A percentile compares a stretch with the other conserved stretches of the same genome.
These are phyloP conservation scores for Druon quercuslanigerum DNA, from an alignment of 1,140 invertebrate genomes.

Conservation along the genomic window DNA sequence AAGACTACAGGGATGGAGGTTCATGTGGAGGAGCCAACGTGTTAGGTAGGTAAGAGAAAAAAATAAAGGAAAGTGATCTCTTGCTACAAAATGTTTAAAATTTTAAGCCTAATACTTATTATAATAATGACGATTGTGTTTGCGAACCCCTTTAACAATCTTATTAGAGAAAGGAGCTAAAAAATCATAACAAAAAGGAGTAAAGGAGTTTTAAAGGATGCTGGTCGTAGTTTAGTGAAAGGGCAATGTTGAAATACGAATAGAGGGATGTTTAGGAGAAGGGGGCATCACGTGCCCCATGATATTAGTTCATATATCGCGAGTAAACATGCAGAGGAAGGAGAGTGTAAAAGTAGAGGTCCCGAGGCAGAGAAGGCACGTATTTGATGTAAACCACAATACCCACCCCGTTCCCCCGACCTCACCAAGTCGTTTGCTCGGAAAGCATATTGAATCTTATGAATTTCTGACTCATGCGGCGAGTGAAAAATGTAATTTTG, in stretches of 20 bases:
- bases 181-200: no score
- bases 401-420: constrained; percentile 42
- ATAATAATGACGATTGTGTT: no score
- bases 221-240: no score
- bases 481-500: constrained; percentile 67
- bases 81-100: no score
- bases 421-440: constrained; percentile 54
- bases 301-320: constrained; percentile 60
- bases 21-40: no score
- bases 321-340: constrained; percentile 55
- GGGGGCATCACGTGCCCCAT: constrained; percentile 49
- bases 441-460: constrained; percentile 71
- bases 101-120: no score
- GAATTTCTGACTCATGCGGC: constrained; percentile 63
- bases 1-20: no score
- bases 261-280: background rate
- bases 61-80: no score
- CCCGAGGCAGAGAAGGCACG: constrained; percentile 53
- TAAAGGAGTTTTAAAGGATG: no score
- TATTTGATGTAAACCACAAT: constrained; percentile 59
- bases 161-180: no score
- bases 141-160: no score
- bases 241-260: background rate
- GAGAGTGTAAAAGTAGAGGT: constrained; percentile 53
- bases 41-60: no score